Base-by-base conservation (phyloP, 53 echinoderm and acorn worm genomes). In the Temnopleurus reevesii region DNA sequence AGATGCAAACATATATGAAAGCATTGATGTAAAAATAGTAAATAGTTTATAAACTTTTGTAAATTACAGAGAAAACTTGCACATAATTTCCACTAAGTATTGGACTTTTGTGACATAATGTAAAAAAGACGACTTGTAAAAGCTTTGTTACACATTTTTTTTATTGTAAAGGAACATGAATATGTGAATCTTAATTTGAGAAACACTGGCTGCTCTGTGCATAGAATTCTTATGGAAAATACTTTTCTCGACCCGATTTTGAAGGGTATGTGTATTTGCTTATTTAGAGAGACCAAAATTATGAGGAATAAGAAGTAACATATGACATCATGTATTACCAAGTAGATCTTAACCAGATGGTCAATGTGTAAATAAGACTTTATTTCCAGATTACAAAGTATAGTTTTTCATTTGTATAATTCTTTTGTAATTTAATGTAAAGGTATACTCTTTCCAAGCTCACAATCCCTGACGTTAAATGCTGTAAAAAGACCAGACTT, bases 31-130 rank as follows among this genome's bases (percentile, higher is more conserved):
- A 85, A 85, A 85, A 85, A 85, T 59, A 26, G 85, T 85, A 85
- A 85, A 85, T 85, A 85, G 85, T 85, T 85, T 85, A 59, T 85
- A 85, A n/a, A 25, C 60, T 44, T 83, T 85, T 85, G 85, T 85
- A 85, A 85, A 59, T 59, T 60, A 61, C 85, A 59, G 45, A 85
- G 49, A 59, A 17, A 57, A 59, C 85, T 85, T 85, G 85, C 85
- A 85, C 59, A 85, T 85, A 85, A 59, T 83, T 41, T 60, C 45
- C 85, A 85, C 43, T 38, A 38, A 45, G n/a, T 44, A 21, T 57
- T 59, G 60, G 43, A 85, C 85, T 85, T 5, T 31, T 85, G 85
- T 85, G 85, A 85, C 85, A 85, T 85, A 85, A 60, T 85, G 60
- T 60, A 85, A 85, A 85, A 85, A 41, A 27, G 60, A 85, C 34